Base-by-base conservation (phyloP, 2,113 vertebrate species). In the Acanthochromis polyacanthus region DNA sequence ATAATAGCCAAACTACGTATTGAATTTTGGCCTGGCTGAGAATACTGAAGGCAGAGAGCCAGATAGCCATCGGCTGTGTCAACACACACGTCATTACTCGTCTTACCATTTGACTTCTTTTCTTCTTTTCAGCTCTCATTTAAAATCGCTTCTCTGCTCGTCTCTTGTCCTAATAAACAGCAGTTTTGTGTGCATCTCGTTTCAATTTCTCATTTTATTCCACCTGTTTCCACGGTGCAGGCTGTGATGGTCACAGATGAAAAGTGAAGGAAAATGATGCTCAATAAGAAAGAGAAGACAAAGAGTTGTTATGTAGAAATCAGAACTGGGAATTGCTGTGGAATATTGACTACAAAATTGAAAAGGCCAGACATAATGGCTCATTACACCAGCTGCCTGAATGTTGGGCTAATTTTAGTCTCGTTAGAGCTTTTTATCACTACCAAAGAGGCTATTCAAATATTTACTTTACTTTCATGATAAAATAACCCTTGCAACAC, bases 1-100 rank as follows among this genome's bases (percentile, higher is more conserved):
- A 55, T 75, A 87, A 84, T 51, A 71, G 40, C 64, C 64, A 80
- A 84, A 71, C 67, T 70, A 65, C 51, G 58, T 81, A 85, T 85
- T 86, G 83, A 79, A 82, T 83, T 77, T 46, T 17, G 59, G 51
- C 77, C 75, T n/a, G 67, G 66, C 25, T 62, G 71, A 28, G 58
- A 76, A 63, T 50, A 66, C 66, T 52, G 48, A 19, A 70, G 81
- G 87, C 78, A 45, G 23, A 16, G 32, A 58, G 59, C 69, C 81
- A 80, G 65, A 70, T 80, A 62, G 50, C 80, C 62, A 25, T 70
- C 10, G 65, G 80, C 58, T 76, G 66, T 89, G 57, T 89, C 73
- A 75, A 72, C 64, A 78, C 38, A 66, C 43, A 20, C 9, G 28
- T 76, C 62, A 62, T 69, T 78, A 52, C 72, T 61, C 50, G 69